These are phyloP conservation scores for Tenualosa ilisha DNA, from an alignment of 2,797 vertebrate genomes.

Conservation along the genomic window DNA sequence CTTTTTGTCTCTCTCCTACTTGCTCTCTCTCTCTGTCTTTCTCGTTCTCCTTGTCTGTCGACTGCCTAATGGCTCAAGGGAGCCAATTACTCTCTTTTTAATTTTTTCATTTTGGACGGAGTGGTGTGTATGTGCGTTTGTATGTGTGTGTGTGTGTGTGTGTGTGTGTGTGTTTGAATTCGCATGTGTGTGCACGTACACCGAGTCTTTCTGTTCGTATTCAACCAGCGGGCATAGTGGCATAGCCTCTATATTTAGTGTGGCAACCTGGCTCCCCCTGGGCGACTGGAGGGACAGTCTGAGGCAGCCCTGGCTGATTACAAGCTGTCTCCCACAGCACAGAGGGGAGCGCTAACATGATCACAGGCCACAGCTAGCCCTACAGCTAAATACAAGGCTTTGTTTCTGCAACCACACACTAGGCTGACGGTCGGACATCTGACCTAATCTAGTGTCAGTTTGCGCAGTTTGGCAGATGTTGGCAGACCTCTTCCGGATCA, in stretches of 20 bases:
- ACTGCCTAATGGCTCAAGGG: conserved; percentile 67
- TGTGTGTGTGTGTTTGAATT: not conserved
- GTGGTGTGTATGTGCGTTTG: not conserved
- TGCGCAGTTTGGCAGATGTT: too few relatives aligned
- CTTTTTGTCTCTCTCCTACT: not conserved
- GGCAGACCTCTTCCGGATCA: too few relatives aligned
- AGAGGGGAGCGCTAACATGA: too few relatives aligned
- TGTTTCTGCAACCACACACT: too few relatives aligned
- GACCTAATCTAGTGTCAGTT: too few relatives aligned
- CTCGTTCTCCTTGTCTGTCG: conserved; percentile 32
- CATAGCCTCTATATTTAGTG: not conserved
- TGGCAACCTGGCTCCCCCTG: not conserved
- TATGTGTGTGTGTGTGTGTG: not conserved
- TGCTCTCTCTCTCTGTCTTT: conserved; percentile 20
- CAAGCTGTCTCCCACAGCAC: too few relatives aligned
- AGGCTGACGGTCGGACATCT: too few relatives aligned
- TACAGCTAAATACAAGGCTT: too few relatives aligned
- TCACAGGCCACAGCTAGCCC: too few relatives aligned
- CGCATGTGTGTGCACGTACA: not conserved
- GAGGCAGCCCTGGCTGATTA: too few relatives aligned
- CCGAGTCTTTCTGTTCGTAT: not conserved
- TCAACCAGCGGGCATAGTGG: not conserved
- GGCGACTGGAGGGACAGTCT: too few relatives aligned
- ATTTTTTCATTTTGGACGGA: conserved; percentile 56
- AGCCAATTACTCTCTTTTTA: conserved; percentile 74